These are phyloP conservation scores for Eristalinus aeneus DNA, from an alignment of 2,888 invertebrate genomes.

Conservation along the genomic window DNA sequence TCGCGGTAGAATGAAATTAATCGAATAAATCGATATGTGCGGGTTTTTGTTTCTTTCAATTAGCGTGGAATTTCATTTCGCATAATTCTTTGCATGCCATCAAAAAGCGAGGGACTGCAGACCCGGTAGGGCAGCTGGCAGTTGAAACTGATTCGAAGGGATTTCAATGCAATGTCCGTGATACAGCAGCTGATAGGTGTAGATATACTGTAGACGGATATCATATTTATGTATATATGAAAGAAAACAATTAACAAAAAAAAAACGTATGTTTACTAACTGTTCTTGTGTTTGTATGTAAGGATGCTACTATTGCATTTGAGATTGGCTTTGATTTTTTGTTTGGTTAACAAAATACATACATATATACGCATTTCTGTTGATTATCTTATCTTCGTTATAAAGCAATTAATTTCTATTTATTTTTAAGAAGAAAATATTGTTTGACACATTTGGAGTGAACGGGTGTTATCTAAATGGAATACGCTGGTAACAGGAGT, in stretches of 20 bases:
- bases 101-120: slow-evolving; percentile 23
- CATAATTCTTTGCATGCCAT: slow-evolving; percentile 41
- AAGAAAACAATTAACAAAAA: background rate
- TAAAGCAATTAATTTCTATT: too few relatives aligned
- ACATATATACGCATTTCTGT: slow-evolving; percentile 19
- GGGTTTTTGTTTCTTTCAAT: slow-evolving; percentile 59
- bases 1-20: slow-evolving; percentile 44
- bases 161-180: background rate
- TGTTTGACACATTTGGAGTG: background rate
- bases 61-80: slow-evolving; percentile 59
- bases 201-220: background rate
- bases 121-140: background rate
- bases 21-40: slow-evolving; percentile 29
- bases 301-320: slow-evolving; percentile 44
- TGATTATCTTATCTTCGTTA: slow-evolving; percentile 5
- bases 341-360: slow-evolving; percentile 2
- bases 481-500: background rate
- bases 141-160: background rate
- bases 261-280: slow-evolving; percentile 25
- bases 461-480: background rate
- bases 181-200: background rate
- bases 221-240: background rate
- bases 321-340: slow-evolving; percentile 54
- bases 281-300: slow-evolving; percentile 15
- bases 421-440: background rate